These are phyloP conservation scores for Hipposideros larvatus DNA, from an alignment of 2,797 vertebrate genomes.

Conservation along the genomic window DNA sequence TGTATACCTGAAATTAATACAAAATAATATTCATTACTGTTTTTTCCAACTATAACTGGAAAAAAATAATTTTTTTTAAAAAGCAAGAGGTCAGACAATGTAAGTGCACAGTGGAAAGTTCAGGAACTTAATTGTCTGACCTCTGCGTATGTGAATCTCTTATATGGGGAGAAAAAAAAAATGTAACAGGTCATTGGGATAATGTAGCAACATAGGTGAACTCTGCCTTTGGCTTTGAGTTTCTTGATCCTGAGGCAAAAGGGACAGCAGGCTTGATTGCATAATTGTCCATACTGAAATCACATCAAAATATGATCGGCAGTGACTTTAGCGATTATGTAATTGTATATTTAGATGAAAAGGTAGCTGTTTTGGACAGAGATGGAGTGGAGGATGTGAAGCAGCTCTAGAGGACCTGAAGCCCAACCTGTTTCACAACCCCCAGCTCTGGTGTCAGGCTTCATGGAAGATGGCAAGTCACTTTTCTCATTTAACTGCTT, in stretches of 20 bases:
- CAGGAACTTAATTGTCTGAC: too few relatives aligned
- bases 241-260: neutral
- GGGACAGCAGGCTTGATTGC: neutral
- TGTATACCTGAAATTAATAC: too few relatives aligned
- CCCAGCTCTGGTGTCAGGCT: neutral
- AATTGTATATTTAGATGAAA: too few relatives aligned
- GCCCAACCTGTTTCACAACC: rapidly evolving
- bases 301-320: neutral
- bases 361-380: too few relatives aligned
- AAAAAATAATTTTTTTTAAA: too few relatives aligned
- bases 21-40: too few relatives aligned
- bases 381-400: neutral
- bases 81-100: too few relatives aligned
- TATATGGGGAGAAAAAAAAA: neutral
- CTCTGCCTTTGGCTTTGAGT: neutral
- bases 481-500: neutral
- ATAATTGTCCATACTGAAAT: neutral
- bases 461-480: rapidly evolving
- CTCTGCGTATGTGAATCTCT: neutral
- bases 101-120: too few relatives aligned
- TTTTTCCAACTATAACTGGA: too few relatives aligned
- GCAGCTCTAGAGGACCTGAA: neutral
- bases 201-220: neutral
- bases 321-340: neutral
- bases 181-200: neutral